Evolutionary conservation across 2,113 vertebrate genomes (phyloP), one percentile per base, ranked within the genome.

Genomic region (Aviceda subcristata): DNA sequence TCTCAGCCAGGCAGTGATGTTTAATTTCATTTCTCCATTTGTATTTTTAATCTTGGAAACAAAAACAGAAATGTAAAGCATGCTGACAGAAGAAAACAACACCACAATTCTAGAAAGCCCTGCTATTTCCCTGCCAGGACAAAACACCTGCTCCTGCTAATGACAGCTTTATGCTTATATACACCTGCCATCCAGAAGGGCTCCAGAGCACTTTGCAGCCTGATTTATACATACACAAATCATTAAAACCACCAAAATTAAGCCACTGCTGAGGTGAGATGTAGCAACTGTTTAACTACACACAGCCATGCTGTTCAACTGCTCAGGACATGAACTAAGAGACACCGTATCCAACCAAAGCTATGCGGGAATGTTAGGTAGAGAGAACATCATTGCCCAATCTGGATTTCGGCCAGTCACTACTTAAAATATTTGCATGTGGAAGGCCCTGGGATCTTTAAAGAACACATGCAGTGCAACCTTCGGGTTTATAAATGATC

Each of bases 21-120:
- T 92, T 77, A 90, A 98, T 95, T 96, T 97, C 94, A 81, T 96
- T 98, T 97, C 96, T 97, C 89, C 94, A 96, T 97, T 97, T 92
- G 82, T 96, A 79, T 90, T 94, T 97, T 97, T 90, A 87, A 94
- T 92, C 78, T 80, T 94, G 91, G 91, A 97, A 96, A 91, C 87
- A 92, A 95, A 97, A 94, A 41, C 92, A 92, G 73, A 96, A 93
- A 94, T 10, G 56, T 90, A 95, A 91, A 89, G 86, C 62, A 73
- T 9, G 41, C 85, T 66, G 73, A 84, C 62, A 86, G 85, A 94
- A 94, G 88, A 94, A 89, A 96, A 92, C 59, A 92, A 75, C 77
- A 48, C 45, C 53, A 74, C 8, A 9, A 87, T 81, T 97, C 93
- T 92, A 95, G 86, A 95, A 95, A 93, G 91, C 87, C 84, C 78